Evolutionary conservation across 2,113 vertebrate genomes (phyloP).

Genomic region (Alaudala cheleensis): DNA sequence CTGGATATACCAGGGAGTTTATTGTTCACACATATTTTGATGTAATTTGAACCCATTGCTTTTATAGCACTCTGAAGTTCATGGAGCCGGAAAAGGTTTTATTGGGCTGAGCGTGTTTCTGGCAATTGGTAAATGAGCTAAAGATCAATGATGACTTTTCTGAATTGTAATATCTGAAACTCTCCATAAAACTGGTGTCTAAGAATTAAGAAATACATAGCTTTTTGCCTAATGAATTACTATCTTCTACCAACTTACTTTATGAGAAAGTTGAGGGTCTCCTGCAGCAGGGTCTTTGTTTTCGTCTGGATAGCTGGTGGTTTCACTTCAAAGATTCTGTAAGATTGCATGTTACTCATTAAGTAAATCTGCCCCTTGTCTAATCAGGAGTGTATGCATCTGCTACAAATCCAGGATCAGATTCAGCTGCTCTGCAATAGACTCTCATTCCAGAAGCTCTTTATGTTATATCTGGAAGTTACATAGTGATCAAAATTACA

Average conservation of each 20-base stretch:
- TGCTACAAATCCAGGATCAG: not conserved
- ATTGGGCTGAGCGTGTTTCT: not conserved
- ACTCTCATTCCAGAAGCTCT: not conserved
- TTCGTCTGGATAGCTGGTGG: slow-evolving; percentile 8
- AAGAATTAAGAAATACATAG: not conserved
- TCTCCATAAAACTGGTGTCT: not conserved
- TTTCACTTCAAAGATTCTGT: slow-evolving; percentile 6
- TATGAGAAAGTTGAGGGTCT: not conserved
- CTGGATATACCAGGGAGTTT: not conserved
- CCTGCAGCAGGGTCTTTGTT: not conserved
- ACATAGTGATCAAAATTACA: not conserved
- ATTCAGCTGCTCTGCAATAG: not conserved
- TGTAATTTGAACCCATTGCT: not conserved
- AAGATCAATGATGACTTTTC: not conserved
- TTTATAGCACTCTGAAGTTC: not conserved
- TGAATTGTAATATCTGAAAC: not conserved
- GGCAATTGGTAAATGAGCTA: not conserved
- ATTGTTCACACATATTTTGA: not conserved
- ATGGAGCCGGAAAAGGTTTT: not conserved
- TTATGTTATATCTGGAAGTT: not conserved
- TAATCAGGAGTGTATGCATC: not conserved
- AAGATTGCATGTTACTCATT: not conserved
- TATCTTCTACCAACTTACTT: not conserved
- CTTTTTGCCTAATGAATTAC: not conserved
- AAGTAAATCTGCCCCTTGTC: not conserved